phyloP scores from a whole-genome alignment of 2,113 vertebrate species.

The Sardina pilchardus region DNA sequence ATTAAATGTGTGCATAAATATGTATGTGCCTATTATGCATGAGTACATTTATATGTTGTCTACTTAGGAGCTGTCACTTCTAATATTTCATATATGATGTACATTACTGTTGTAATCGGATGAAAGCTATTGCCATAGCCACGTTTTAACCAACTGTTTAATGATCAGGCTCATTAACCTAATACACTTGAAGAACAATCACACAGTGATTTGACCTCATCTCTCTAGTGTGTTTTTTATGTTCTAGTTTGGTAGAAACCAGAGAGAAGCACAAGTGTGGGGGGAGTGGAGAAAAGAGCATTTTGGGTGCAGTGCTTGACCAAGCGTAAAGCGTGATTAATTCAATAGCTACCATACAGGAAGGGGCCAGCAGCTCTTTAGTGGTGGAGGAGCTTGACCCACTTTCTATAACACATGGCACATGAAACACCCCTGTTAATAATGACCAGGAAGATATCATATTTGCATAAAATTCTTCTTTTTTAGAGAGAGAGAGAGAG shows the following conservation, averaged over 20 bases:
- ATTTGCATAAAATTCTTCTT: constrained; percentile 41
- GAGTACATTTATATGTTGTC: not conserved
- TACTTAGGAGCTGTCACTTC: not conserved
- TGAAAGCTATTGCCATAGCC: not conserved
- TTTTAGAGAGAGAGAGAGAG: not conserved
- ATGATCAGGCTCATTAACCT: not conserved
- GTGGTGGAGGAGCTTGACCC: constrained; percentile 81
- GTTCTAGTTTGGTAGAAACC: not conserved
- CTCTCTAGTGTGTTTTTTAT: not conserved
- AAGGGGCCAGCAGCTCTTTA: constrained; percentile 81
- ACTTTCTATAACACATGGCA: constrained; percentile 84
- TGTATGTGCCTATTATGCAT: too few species aligned
- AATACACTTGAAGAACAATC: not conserved
- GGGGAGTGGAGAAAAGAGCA: constrained; percentile 63
- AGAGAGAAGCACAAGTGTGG: constrained; percentile 39
- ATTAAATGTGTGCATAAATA: too few species aligned
- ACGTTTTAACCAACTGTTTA: not conserved
- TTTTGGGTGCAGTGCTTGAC: constrained; percentile 72
- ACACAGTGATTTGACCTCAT: not conserved
- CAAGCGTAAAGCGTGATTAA: constrained; percentile 91
- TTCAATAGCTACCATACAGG: constrained; percentile 88
- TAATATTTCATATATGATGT: not conserved
- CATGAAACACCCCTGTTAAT: constrained; percentile 46
- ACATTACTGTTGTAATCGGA: not conserved
- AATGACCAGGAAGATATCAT: constrained; percentile 35